Conservation (phyloP, 2,888 invertebrate species). For the Tachystola acroxantha region DNA sequence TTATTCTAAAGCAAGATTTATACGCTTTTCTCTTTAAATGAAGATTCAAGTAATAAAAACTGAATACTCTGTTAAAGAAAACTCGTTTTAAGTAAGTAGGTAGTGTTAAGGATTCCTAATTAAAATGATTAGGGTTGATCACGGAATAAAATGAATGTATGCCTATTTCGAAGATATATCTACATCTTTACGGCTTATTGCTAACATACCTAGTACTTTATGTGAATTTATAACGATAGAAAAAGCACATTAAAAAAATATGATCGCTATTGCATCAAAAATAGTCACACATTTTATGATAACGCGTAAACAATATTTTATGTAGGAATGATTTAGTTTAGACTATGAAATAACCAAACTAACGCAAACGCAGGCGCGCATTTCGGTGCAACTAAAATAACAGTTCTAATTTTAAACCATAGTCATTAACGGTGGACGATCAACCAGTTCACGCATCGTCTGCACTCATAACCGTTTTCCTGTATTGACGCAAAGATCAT, state of each 20-base stretch:
- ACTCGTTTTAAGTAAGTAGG: too few species aligned
- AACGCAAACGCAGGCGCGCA: neutral
- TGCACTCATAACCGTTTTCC: conserved; percentile 46
- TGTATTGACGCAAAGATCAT: conserved; percentile 31
- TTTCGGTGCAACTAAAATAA: conserved; percentile 15
- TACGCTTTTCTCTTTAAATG: too few species aligned
- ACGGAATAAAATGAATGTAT: too few species aligned
- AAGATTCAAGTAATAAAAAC: too few species aligned
- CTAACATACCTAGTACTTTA: too few species aligned
- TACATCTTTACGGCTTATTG: too few species aligned
- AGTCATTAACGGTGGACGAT: conserved; percentile 33
- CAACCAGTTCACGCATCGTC: conserved; percentile 41
- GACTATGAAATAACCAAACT: conserved; percentile 7
- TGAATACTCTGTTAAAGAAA: too few species aligned
- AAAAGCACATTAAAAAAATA: conserved; percentile 1
- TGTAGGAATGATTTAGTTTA: conserved; percentile 3
- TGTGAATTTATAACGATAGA: too few species aligned
- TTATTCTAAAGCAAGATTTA: too few species aligned
- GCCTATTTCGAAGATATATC: too few species aligned
- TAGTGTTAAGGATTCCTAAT: too few species aligned
- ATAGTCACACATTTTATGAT: neutral
- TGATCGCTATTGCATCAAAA: neutral
- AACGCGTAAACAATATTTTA: neutral
- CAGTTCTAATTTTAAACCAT: conserved; percentile 27
- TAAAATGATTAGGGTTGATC: too few species aligned